A percentile compares a stretch with the other conserved stretches of the same genome.
Conservation (phyloP, 1,140 invertebrate species). For the Alviniconcha marisindica region DNA sequence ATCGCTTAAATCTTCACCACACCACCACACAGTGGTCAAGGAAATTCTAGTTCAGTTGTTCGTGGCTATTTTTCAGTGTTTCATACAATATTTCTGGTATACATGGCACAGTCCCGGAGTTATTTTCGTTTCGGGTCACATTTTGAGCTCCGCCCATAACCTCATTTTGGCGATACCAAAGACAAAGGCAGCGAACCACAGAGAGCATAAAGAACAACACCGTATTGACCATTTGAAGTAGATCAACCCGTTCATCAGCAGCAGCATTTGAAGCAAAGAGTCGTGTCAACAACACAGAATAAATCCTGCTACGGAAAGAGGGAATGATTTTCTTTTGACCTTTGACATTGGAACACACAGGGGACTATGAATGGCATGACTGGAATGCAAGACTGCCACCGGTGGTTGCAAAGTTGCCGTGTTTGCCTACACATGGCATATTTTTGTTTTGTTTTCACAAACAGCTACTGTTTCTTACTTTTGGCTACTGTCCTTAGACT, state of each 20-base stretch:
- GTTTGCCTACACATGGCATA: neutral
- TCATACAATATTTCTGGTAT: neutral
- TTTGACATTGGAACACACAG: constrained; percentile 23
- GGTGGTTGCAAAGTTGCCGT: neutral
- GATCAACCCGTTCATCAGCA: no score
- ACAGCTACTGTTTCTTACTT: no score
- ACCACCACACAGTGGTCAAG: no score
- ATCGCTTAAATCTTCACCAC: no score
- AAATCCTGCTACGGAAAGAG: no score
- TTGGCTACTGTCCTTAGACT: no score
- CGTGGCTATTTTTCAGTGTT: no score
- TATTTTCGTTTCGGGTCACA: constrained; percentile 6
- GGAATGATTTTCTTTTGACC: neutral
- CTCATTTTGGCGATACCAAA: constrained; percentile 25
- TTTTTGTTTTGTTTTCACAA: no score
- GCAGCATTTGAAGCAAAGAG: no score
- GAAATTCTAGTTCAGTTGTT: no score
- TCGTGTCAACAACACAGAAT: no score
- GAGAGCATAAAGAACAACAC: neutral
- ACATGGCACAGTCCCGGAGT: neutral
- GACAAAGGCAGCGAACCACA: neutral
- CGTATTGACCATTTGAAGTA: no score
- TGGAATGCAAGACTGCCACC: constrained; percentile 4
- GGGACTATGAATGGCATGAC: constrained; percentile 18
- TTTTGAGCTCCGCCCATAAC: constrained; percentile 38